Evolutionary conservation across 2,888 invertebrate genomes (phyloP), one percentile per base, ranked within the genome.

Genomic region (Drosophila acutilabella): DNA sequence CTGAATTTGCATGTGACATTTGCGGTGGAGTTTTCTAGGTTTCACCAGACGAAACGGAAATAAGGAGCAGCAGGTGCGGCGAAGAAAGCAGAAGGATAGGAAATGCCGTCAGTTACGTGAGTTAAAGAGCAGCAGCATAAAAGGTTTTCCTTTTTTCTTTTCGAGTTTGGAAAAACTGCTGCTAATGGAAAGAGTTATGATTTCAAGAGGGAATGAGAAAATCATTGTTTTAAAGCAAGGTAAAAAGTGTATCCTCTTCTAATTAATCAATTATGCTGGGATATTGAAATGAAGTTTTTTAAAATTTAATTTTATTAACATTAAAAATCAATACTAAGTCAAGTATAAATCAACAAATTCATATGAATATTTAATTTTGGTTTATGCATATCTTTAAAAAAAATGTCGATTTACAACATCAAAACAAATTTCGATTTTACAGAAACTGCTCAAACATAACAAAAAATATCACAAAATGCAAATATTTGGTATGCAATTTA

Each of bases 1-100:
- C 81, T 68, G 72, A 71, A 83, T 81, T 81, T 81, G 71, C 71
- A 81, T 81, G 84, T 83, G 81, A 81, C 81, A 81, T 81, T 81
- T 81, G 81, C 56, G 78, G 84, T 60, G 58, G 60, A 62, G 61
- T 61, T 78, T 64, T 68, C 64, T 65, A 54, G 57, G 40, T 38
- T 56, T 41, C 42, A 47, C 26, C 59, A 38, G 71, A 56, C 52
- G 71, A 20, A 72, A 50, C 59, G 50, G 65, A 62, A 65, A 57
- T 16, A 38, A 33, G 42, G 8, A 42, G 23, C 56, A 61, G 45
- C 38, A 47, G 52, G 62, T 26, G 30, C 13, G 41, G 16, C n/a
- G 26, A 51, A 50, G 23, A 42, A 54, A 18, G 13, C 20, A 13
- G 4, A 10, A 16, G 30, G 11, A 47, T 30, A 23, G 52, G 10